Base-by-base conservation (phyloP, 2,888 invertebrate genomes). In the Tetragnatha montana region DNA sequence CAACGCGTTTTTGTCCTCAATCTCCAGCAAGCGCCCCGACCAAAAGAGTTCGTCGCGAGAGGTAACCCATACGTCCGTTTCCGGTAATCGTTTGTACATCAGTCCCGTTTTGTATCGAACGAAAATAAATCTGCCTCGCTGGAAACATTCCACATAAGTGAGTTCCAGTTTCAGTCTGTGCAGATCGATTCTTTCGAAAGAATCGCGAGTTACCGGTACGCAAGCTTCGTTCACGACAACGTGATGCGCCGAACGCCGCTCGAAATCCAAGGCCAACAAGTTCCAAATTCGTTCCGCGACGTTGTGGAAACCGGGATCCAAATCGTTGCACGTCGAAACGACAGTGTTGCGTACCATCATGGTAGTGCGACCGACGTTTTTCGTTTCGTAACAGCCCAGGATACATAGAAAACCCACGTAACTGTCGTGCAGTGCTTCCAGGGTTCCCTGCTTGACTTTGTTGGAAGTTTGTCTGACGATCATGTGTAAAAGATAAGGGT, bases 201-300 rank as follows among this genome's bases (percentile, higher is more conserved):
- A 68, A 6, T 21, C n/a, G 14, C 17, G 6, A 7, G 75, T 75
- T 0, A 87, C 81, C 1, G 87, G 87, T 12, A 87, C 21, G 50
- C 87, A 87, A 2, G 87, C 81, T 75, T 75, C 81, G 47, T 87
- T 81, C 10, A 86, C 86, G 8, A 86, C 86, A 3, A 86, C 86
- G 17, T 14, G 51, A 49, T 86, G 22, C 12, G 6, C 1, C 4
- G 14, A 2, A 7, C 8, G 0, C 8, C 0, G 10, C 0, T 0
- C 1, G 2, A 3, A 51, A 35, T 60, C 71, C 71, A 86, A 22
- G 0, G 17, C 1, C 35, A 86, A 73, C 6, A 17, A n/a, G 1
- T 76, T 70, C 69, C 21, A 50, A 0, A 73, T 12, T 47, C 17
- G 21, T 7, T 17, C n/a, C 14, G 69, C 35, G 35, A 35, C 35